phyloP scores from a whole-genome alignment of 2,888 invertebrate species.

The Asteroscopus sphinx region DNA sequence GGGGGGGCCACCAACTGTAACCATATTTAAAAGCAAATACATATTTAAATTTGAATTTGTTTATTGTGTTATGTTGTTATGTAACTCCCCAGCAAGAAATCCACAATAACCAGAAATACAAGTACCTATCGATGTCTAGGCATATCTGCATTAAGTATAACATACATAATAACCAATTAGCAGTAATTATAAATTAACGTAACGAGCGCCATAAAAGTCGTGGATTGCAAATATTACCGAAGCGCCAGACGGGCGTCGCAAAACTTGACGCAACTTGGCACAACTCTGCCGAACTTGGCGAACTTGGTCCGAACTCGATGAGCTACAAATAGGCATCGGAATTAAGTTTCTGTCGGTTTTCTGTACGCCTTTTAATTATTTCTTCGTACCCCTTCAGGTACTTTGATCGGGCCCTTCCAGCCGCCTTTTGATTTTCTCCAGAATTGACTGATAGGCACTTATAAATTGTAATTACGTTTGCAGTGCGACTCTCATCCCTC shows the following conservation, averaged over 20 bases:
- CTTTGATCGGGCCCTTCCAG: constrained; percentile 70
- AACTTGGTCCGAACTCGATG: constrained; percentile 74
- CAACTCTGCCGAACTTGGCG: constrained; percentile 68
- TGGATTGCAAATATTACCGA: constrained; percentile 79
- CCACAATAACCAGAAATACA: too few relatives aligned
- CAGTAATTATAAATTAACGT: constrained; percentile 85
- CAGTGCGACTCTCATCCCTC: constrained; percentile 27
- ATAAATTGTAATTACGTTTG: constrained; percentile 72
- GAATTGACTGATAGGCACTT: constrained; percentile 71
- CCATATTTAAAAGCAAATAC: too few relatives aligned
- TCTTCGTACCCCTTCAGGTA: constrained; percentile 78
- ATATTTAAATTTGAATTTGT: too few relatives aligned
- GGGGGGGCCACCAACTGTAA: too few relatives aligned
- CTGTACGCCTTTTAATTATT: constrained; percentile 89
- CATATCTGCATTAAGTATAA: background rate
- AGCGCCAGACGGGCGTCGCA: constrained; percentile 67
- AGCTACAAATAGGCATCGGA: constrained; percentile 88
- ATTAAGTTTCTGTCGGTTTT: constrained; percentile 84
- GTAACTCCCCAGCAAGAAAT: too few relatives aligned
- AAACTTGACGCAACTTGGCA: constrained; percentile 69
- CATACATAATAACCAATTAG: constrained; percentile 76
- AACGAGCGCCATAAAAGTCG: constrained; percentile 77
- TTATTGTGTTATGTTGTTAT: too few relatives aligned
- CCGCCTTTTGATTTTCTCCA: constrained; percentile 68
- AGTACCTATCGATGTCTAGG: too few relatives aligned